phyloP scores from a whole-genome alignment of 2,113 vertebrate genomes.

The Platichthys flesus region DNA sequence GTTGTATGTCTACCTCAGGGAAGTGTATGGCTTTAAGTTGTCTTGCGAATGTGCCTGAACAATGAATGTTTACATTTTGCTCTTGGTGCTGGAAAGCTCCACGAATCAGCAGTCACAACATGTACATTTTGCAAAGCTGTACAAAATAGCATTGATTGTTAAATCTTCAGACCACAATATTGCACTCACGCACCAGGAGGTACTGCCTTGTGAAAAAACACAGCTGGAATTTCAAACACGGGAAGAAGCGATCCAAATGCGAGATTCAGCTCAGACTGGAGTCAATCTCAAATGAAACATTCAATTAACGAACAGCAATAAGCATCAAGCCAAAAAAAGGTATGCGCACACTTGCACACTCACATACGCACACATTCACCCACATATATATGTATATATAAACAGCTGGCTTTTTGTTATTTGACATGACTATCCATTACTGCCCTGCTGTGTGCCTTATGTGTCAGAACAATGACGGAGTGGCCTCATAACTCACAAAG shows the following conservation, averaged over 20 bases:
- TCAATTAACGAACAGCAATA: slow-evolving; percentile 78
- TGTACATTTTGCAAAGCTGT: slow-evolving; percentile 82
- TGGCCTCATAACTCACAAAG: slow-evolving; percentile 66
- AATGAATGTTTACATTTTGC: slow-evolving; percentile 77
- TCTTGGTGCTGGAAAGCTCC: slow-evolving; percentile 78
- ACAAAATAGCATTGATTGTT: slow-evolving; percentile 83
- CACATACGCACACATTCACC: slow-evolving; percentile 65
- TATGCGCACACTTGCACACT: slow-evolving; percentile 43
- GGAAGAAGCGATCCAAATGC: slow-evolving; percentile 72
- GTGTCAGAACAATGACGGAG: slow-evolving; percentile 72
- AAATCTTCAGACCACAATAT: slow-evolving; percentile 81
- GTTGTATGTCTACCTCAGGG: slow-evolving; percentile 74
- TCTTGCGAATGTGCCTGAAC: slow-evolving; percentile 72
- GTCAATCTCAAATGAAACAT: slow-evolving; percentile 76
- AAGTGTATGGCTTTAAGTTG: slow-evolving; percentile 84
- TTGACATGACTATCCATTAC: slow-evolving; percentile 74
- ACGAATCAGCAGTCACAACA: slow-evolving; percentile 82
- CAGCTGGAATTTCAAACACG: slow-evolving; percentile 74
- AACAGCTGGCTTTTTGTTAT: slow-evolving; percentile 80
- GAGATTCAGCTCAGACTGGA: slow-evolving; percentile 66
- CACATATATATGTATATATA: slow-evolving; percentile 81
- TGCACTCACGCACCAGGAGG: slow-evolving; percentile 77
- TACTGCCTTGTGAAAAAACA: slow-evolving; percentile 75
- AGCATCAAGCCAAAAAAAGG: slow-evolving; percentile 75
- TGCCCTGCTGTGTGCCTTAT: slow-evolving; percentile 70